These are phyloP conservation scores for Netelia melanura DNA, from an alignment of 2,888 invertebrate species.

Conservation along the genomic window DNA sequence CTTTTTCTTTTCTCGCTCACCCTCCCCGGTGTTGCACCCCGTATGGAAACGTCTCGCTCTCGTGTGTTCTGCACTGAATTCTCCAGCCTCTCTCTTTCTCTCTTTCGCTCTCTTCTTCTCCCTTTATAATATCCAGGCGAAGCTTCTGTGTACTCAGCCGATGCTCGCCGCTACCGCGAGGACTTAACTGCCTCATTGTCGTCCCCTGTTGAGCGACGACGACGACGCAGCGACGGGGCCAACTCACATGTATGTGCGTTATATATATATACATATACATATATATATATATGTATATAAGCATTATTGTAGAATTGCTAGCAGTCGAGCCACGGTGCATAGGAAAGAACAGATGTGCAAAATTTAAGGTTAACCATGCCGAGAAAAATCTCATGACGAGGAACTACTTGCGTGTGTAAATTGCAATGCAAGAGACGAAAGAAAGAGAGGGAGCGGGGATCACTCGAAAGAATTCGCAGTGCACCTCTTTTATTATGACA, in stretches of 20 bases:
- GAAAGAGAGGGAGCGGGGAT: slow-evolving; percentile 32
- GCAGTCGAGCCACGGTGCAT: slow-evolving; percentile 74
- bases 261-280: background rate
- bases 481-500: slow-evolving; percentile 6
- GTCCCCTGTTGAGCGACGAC: slow-evolving; percentile 73
- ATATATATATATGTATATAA: background rate
- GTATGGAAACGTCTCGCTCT: slow-evolving; percentile 53
- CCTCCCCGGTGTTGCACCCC: slow-evolving; percentile 54
- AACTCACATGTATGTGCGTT: slow-evolving; percentile 21
- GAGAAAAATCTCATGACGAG: slow-evolving; percentile 65
- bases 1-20: slow-evolving; percentile 56
- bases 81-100: slow-evolving; percentile 62
- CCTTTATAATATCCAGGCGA: slow-evolving; percentile 70
- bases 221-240: slow-evolving; percentile 45
- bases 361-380: slow-evolving; percentile 78
- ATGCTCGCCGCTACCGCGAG: slow-evolving; percentile 76
- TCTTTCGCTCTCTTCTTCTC: slow-evolving; percentile 64
- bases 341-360: slow-evolving; percentile 81
- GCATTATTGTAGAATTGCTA: slow-evolving; percentile 48
- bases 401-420: slow-evolving; percentile 41
- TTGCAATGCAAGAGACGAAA: slow-evolving; percentile 43
- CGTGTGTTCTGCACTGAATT: slow-evolving; percentile 65
- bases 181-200: slow-evolving; percentile 83
- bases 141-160: slow-evolving; percentile 81
- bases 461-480: slow-evolving; percentile 50